Percentiles rank a stretch among this genome's conserved stretches.
phyloP scores from a whole-genome alignment of 2,888 invertebrate species.

The Eilema depressum region DNA sequence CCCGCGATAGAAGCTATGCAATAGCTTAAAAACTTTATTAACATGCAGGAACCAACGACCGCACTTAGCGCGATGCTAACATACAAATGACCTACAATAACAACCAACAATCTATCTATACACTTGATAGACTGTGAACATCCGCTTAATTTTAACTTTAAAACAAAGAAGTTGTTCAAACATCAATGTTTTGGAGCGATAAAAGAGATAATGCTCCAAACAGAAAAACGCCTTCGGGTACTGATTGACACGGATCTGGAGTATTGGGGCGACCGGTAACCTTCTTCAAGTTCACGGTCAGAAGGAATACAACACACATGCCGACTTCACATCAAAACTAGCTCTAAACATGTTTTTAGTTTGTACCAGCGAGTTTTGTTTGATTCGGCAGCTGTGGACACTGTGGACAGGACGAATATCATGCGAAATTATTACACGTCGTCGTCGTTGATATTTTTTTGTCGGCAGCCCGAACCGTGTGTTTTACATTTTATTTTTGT shows the following conservation, averaged over 20 bases:
- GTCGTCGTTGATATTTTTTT: slow-evolving; percentile 22
- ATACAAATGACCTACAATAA: slow-evolving; percentile 30
- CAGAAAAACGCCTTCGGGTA: slow-evolving; percentile 8
- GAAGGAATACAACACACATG: slow-evolving; percentile 36
- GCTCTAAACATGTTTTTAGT: slow-evolving; percentile 45
- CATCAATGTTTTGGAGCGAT: slow-evolving; percentile 30
- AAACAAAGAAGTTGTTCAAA: slow-evolving; percentile 49
- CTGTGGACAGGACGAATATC: slow-evolving; percentile 36
- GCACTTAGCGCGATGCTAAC: slow-evolving; percentile 24
- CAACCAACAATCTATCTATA: slow-evolving; percentile 42
- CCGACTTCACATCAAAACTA: slow-evolving; percentile 52
- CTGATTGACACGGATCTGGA: slow-evolving; percentile 47
- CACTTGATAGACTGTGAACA: slow-evolving; percentile 40
- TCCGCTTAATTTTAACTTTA: slow-evolving; percentile 34
- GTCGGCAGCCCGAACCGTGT: slow-evolving; percentile 10
- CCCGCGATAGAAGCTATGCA: too few species aligned
- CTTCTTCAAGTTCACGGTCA: slow-evolving; percentile 55
- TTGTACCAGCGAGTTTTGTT: slow-evolving; percentile 34
- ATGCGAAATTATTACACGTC: slow-evolving; percentile 36
- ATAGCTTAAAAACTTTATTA: slow-evolving; percentile 14
- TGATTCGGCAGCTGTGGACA: slow-evolving; percentile 41
- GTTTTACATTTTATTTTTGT: slow-evolving; percentile 22
- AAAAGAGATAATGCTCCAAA: slow-evolving; percentile 31
- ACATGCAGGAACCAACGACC: slow-evolving; percentile 1
- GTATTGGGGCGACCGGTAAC: slow-evolving; percentile 41